phyloP scores from a whole-genome alignment of 2,888 invertebrate genomes.

The Lasioglossum pauxillum region DNA sequence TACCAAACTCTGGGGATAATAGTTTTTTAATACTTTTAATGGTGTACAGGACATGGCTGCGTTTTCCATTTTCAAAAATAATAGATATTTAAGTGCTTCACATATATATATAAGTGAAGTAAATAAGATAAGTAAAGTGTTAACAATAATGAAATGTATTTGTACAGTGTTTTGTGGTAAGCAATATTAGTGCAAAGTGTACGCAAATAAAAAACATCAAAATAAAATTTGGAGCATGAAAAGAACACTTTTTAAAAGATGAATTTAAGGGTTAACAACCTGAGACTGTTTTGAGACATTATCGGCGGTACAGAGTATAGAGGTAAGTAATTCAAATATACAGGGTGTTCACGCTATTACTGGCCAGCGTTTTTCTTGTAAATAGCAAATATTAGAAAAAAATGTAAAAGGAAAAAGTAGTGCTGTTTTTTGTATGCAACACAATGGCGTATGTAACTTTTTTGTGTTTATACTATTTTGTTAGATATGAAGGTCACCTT shows the following conservation, averaged over 20 bases:
- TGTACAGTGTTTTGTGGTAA: neutral
- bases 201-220: neutral
- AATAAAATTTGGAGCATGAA: neutral
- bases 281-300: neutral
- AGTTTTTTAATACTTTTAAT: neutral
- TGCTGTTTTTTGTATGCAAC: too few species aligned
- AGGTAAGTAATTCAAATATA: neutral
- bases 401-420: too few species aligned
- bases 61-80: neutral
- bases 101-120: too few species aligned
- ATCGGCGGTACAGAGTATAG: neutral
- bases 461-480: too few species aligned
- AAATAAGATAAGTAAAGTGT: neutral
- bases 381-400: too few species aligned
- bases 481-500: too few species aligned
- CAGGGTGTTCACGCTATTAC: too few species aligned
- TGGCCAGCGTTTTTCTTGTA: too few species aligned
- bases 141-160: neutral
- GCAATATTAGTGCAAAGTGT: neutral
- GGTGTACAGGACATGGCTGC: neutral
- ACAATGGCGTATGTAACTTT: too few species aligned
- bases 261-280: constrained; percentile 28
- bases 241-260: neutral
- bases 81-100: neutral
- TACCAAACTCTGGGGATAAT: neutral